phyloP scores from a whole-genome alignment of 2,113 vertebrate species.

The Procapra przewalskii region DNA sequence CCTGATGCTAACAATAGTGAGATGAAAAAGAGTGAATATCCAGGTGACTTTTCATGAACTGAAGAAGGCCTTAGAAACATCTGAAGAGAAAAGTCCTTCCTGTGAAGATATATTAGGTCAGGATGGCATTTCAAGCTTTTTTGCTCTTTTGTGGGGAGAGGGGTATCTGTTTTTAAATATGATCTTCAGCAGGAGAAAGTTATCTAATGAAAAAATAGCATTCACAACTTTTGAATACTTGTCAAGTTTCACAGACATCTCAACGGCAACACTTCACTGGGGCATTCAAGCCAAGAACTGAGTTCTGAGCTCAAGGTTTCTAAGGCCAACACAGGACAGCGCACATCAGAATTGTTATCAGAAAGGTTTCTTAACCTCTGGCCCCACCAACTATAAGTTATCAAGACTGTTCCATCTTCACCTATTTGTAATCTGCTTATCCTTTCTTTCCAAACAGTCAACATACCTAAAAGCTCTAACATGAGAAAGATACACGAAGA shows the following conservation, averaged over 20 bases:
- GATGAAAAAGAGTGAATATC: neutral
- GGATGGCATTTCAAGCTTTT: neutral
- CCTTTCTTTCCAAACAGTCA: constrained; percentile 23
- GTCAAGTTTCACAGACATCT: neutral
- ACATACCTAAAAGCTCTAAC: neutral
- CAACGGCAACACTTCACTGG: neutral
- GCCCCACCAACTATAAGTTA: neutral
- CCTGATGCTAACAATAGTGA: neutral
- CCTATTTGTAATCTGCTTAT: neutral
- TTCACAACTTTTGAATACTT: neutral
- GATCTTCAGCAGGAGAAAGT: constrained; percentile 16
- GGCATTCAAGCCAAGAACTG: neutral
- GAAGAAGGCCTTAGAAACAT: neutral
- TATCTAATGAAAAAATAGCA: constrained; percentile 23
- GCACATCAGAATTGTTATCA: neutral
- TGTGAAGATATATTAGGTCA: neutral
- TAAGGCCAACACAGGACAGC: neutral
- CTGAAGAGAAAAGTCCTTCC: neutral
- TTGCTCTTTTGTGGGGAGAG: neutral
- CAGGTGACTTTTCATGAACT: neutral
- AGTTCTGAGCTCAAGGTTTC: neutral
- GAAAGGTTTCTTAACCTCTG: neutral
- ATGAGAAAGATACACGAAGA: neutral
- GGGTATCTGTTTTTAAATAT: neutral
- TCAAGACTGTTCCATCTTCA: constrained; percentile 13